Evolutionary conservation across 2,113 vertebrate species (phyloP), one percentile per base, ranked within the genome.

Genomic region (Pholis gunnellus): DNA sequence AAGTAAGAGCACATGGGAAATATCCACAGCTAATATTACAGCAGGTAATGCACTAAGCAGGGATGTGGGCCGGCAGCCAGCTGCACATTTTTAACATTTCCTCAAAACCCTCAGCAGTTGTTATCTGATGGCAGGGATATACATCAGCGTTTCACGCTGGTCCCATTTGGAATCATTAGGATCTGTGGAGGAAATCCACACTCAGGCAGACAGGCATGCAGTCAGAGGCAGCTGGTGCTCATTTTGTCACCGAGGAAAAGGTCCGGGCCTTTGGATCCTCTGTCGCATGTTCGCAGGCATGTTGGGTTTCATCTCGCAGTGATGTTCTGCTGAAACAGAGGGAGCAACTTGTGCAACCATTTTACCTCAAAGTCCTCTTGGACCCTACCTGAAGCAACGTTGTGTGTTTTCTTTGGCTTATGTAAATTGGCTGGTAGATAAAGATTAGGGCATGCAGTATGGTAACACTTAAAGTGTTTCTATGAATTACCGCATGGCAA

Each of bases 11-110:
- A 82, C 83, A 83, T 82, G 81, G 77, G 71, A 68, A 78, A 79
- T 75, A 67, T 56, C 75, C 22, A 67, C 18, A 66, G 82, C 70
- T 88, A 89, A 82, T 87, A 87, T 91, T 89, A 79, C 69, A 27
- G 72, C n/a, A 29, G 75, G 74, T 91, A 87, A 93, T 87, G 78
- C 38, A 82, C 77, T 79, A 86, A 91, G 67, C 87, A 91, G 87
- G 20, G 67, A 86, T 79, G 82, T 78, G 75, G 81, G 84, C 67
- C 40, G 6, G 79, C 66, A 65, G 86, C 76, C 69, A 63, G 80
- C 87, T 69, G 71, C 87, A 88, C 84, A 91, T 92, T 93, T 93
- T 89, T 91, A 83, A 91, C 90, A 90, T 92, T 92, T 93, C 91
- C 91, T 85, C 79, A 63, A 90, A 91, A 80, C 89, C 76, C 82